A percentile compares a stretch with the other conserved stretches of the same genome.
Evolutionary conservation across 2,797 vertebrate species (phyloP).

Genomic region (Bovichtus diacanthus): DNA sequence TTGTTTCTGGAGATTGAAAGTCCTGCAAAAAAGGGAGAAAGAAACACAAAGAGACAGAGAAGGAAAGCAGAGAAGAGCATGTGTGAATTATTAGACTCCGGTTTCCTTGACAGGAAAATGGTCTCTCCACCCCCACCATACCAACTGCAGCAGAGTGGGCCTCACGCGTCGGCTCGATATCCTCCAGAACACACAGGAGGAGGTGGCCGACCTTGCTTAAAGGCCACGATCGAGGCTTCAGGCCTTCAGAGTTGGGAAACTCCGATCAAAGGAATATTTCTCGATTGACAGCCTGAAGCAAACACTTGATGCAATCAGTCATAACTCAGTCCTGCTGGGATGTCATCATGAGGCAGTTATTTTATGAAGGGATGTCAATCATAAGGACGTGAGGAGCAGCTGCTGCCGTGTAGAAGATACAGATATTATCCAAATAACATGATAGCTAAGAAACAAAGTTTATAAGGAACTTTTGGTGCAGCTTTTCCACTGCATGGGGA

Average conservation of each 20-base stretch:
- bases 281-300: constrained; percentile 25
- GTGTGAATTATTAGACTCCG: constrained; percentile 71
- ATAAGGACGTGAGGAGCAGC: neutral
- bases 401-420: neutral
- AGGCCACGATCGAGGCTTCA: constrained; percentile 23
- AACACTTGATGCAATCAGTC: constrained; percentile 17
- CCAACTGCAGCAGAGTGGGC: constrained; percentile 11
- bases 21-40: neutral
- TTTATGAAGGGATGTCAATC: constrained; percentile 10
- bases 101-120: constrained; percentile 67
- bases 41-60: constrained; percentile 36
- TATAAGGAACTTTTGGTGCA: neutral
- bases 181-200: constrained; percentile 16
- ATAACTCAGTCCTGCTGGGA: neutral
- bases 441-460: neutral
- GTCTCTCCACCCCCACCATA: constrained; percentile 39
- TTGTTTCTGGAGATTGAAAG: neutral
- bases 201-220: neutral
- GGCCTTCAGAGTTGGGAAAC: constrained; percentile 38
- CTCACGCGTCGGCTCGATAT: constrained; percentile 16
- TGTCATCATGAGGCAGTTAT: neutral
- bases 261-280: constrained; percentile 46
- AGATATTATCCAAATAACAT: neutral
- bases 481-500: neutral
- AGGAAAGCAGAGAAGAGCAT: constrained; percentile 52